These are phyloP conservation scores for Plumapathes pennacea DNA, from an alignment of 92 coral and sea anemone genomes.

Conservation along the genomic window DNA sequence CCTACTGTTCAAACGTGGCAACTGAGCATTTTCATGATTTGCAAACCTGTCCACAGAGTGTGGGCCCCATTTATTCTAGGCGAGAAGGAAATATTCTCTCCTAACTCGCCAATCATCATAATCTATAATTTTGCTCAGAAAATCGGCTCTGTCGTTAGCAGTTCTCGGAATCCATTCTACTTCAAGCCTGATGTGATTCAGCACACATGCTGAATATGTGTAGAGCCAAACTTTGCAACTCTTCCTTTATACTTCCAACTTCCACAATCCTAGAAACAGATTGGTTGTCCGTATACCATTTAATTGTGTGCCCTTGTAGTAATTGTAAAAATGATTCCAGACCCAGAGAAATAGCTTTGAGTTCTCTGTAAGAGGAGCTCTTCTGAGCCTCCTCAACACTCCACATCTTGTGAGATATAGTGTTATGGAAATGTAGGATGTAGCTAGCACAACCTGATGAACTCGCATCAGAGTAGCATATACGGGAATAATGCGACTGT, in stretches of 20 bases:
- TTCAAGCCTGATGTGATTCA: slow-evolving; percentile 10
- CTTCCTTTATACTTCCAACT: slow-evolving; percentile 19
- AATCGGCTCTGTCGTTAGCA: slow-evolving; percentile 26
- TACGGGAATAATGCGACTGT: background rate
- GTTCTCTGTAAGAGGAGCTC: slow-evolving; percentile 6
- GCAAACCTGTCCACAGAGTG: slow-evolving; percentile 24
- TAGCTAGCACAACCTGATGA: slow-evolving; percentile 4
- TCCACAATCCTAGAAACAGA: slow-evolving; percentile 13
- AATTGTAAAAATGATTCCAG: background rate
- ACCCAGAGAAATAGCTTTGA: slow-evolving; percentile 2
- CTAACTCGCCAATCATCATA: slow-evolving; percentile 26
- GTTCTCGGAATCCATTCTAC: slow-evolving; percentile 32
- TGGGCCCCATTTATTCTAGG: slow-evolving; percentile 12
- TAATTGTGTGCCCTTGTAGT: slow-evolving; percentile 17
- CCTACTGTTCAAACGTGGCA: slow-evolving; percentile 18
- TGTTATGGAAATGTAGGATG: background rate
- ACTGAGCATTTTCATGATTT: slow-evolving; percentile 27
- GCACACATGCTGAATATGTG: slow-evolving; percentile 6
- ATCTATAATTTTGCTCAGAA: slow-evolving; percentile 22
- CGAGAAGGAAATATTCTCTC: slow-evolving; percentile 8
- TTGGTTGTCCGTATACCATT: slow-evolving; percentile 25
- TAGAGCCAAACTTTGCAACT: slow-evolving; percentile 13
- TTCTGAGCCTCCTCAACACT: background rate
- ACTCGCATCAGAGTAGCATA: slow-evolving; percentile 9
- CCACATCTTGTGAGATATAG: slow-evolving; percentile 3